These are phyloP conservation scores for Xenopus borealis DNA, from an alignment of 2,113 vertebrate genomes.

Conservation along the genomic window DNA sequence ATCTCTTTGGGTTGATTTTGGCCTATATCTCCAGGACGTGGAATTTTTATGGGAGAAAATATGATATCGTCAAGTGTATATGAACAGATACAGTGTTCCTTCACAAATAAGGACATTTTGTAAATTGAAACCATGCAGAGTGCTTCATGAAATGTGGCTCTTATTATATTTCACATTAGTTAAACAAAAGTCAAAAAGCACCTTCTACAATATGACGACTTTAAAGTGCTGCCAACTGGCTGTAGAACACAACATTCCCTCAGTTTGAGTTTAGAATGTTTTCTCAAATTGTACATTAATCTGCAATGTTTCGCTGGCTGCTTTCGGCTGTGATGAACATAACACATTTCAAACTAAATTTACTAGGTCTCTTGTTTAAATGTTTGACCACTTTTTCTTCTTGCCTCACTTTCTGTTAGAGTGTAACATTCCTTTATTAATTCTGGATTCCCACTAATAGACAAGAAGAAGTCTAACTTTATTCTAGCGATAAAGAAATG, in stretches of 20 bases:
- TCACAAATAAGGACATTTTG: slow-evolving; percentile 30
- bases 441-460: slow-evolving; percentile 8
- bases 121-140: slow-evolving; percentile 36
- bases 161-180: slow-evolving; percentile 43
- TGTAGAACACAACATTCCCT: slow-evolving; percentile 35
- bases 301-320: slow-evolving; percentile 20
- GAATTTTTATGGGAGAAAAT: slow-evolving; percentile 6
- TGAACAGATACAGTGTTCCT: slow-evolving; percentile 8
- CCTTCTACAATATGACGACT: slow-evolving; percentile 40
- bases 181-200: slow-evolving; percentile 47
- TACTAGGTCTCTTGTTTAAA: slow-evolving; percentile 30
- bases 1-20: background rate
- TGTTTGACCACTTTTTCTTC: slow-evolving; percentile 41
- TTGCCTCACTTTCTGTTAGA: slow-evolving; percentile 28
- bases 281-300: slow-evolving; percentile 40
- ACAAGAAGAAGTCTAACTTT: background rate
- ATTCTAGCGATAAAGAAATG: background rate
- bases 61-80: background rate
- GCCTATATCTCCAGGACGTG: background rate
- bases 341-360: slow-evolving; percentile 40
- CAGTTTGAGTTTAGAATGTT: slow-evolving; percentile 43
- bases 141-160: slow-evolving; percentile 40
- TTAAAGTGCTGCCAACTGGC: slow-evolving; percentile 43
- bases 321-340: slow-evolving; percentile 32
- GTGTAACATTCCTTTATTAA: slow-evolving; percentile 40